Percentiles rank a stretch among this genome's conserved stretches.
These are phyloP conservation scores for Mizuhopecten yessoensis DNA, from an alignment of 1,140 invertebrate genomes.

Conservation along the genomic window DNA sequence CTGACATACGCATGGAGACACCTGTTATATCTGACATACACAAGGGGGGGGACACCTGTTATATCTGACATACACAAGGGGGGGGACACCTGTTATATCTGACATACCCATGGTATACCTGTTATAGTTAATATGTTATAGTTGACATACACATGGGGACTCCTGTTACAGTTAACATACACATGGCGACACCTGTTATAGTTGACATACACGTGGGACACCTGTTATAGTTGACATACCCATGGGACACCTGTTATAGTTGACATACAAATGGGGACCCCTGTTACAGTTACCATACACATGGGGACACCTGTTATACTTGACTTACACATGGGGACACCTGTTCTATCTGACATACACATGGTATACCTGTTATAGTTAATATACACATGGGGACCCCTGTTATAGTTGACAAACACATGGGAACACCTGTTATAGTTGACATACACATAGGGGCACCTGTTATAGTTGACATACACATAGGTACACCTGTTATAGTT, in stretches of 20 bases:
- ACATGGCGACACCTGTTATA: neutral
- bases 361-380: neutral
- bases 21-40: too few species aligned
- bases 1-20: too few species aligned
- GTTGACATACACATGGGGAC: neutral
- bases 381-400: neutral
- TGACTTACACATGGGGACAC: neutral
- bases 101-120: too few species aligned
- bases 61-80: too few species aligned
- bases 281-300: neutral
- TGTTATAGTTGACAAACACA: neutral
- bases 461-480: neutral
- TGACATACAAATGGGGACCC: neutral
- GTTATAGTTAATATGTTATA: too few species aligned
- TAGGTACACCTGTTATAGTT: neutral
- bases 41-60: too few species aligned
- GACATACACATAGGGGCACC: neutral
- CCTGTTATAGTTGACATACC: too few species aligned
- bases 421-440: neutral
- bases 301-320: neutral
- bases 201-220: neutral
- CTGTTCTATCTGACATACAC: neutral
- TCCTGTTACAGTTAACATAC: neutral
- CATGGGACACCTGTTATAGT: neutral
- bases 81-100: too few species aligned